Conservation (phyloP, 2,113 vertebrate genomes). For the Muntiacus reevesi region DNA sequence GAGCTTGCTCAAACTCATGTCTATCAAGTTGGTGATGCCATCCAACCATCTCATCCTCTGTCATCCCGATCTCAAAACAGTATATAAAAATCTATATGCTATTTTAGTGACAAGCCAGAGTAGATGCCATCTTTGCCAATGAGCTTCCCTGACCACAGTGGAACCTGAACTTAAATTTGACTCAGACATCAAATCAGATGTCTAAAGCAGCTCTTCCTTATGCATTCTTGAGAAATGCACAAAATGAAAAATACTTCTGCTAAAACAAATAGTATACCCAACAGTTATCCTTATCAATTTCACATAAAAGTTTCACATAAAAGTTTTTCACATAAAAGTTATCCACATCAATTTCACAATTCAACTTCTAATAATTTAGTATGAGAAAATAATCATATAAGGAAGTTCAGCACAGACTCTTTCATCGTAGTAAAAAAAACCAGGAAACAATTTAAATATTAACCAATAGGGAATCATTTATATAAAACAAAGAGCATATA, state of each 20-base stretch:
- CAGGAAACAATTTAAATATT: not conserved
- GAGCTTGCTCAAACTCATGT: not conserved
- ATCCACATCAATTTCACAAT: not conserved
- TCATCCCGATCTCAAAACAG: not conserved
- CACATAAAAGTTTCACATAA: not conserved
- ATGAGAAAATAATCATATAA: not conserved
- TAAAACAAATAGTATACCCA: not conserved
- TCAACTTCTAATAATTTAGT: constrained; percentile 17
- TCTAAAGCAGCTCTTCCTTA: not conserved
- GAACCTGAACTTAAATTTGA: not conserved
- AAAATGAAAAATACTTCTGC: constrained; percentile 12
- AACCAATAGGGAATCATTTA: not conserved
- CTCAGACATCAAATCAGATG: not conserved
- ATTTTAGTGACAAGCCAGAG: not conserved
- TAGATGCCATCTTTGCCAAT: not conserved
- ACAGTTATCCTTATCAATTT: not conserved
- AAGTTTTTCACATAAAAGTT: not conserved
- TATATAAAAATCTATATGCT: not conserved
- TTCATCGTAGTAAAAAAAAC: not conserved
- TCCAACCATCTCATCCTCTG: not conserved
- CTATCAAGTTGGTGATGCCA: not conserved
- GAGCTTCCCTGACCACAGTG: not conserved
- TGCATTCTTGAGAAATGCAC: not conserved
- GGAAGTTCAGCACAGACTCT: not conserved
- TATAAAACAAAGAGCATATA: not conserved